phyloP scores from a whole-genome alignment of 2,113 vertebrate genomes.

The Tyrannus savana region DNA sequence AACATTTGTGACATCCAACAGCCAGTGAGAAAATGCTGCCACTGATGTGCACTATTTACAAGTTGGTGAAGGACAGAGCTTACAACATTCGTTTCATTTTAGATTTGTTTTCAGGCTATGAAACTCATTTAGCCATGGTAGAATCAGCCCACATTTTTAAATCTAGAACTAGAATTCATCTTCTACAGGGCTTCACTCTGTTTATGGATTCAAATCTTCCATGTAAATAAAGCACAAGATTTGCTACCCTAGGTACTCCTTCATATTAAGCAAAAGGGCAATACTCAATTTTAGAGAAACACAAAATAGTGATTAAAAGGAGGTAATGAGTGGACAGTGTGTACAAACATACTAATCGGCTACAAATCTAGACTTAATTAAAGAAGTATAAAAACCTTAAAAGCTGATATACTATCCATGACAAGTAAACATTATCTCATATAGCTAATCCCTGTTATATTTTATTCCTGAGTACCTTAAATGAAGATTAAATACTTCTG shows the following conservation, averaged over 20 bases:
- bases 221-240: neutral
- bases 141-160: neutral
- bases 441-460: neutral
- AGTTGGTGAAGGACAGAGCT: neutral
- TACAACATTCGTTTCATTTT: neutral
- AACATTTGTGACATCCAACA: neutral
- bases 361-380: neutral
- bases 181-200: neutral
- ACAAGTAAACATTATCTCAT: neutral
- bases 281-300: neutral
- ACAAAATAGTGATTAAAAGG: neutral
- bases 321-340: neutral
- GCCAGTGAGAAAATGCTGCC: neutral
- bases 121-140: neutral
- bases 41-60: neutral
- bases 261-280: neutral
- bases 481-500: neutral
- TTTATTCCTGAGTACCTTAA: neutral
- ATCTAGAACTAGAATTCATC: neutral
- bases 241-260: neutral
- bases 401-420: neutral
- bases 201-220: neutral
- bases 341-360: neutral
- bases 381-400: neutral
- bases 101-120: neutral